Evolutionary conservation across 2,113 vertebrate species (phyloP).

Genomic region (Salvelinus sp.): DNA sequence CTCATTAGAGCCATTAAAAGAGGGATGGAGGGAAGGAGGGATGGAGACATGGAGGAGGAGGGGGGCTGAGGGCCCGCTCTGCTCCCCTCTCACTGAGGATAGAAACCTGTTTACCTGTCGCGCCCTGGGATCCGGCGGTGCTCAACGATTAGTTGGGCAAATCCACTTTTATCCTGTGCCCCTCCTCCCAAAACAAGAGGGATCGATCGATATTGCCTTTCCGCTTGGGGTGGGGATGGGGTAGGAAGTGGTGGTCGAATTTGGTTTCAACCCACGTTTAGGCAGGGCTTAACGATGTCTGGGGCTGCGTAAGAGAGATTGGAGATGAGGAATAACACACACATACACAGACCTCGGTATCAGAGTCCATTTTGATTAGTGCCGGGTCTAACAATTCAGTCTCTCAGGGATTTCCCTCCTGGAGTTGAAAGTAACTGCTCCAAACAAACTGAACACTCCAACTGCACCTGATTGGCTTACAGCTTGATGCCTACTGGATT

Average conservation of each 20-base stretch:
- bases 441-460: too few species aligned
- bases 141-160: neutral
- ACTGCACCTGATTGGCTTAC: too few species aligned
- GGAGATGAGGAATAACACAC: neutral
- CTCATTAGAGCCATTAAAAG: slow-evolving; percentile 69
- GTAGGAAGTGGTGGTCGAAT: neutral
- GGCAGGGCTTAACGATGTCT: neutral
- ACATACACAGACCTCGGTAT: neutral
- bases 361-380: too few species aligned
- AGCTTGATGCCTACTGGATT: too few species aligned
- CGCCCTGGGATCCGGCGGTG: neutral
- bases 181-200: neutral
- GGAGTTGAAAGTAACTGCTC: too few species aligned
- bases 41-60: neutral
- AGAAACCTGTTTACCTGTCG: neutral
- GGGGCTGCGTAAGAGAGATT: neutral
- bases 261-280: neutral
- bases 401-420: too few species aligned
- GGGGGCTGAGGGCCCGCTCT: neutral
- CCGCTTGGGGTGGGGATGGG: neutral
- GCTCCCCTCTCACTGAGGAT: neutral
- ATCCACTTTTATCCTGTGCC: neutral
- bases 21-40: neutral
- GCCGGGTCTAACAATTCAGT: too few species aligned
- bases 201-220: neutral